phyloP scores from a whole-genome alignment of 2,113 vertebrate genomes.

The Osmerus eperlanus region DNA sequence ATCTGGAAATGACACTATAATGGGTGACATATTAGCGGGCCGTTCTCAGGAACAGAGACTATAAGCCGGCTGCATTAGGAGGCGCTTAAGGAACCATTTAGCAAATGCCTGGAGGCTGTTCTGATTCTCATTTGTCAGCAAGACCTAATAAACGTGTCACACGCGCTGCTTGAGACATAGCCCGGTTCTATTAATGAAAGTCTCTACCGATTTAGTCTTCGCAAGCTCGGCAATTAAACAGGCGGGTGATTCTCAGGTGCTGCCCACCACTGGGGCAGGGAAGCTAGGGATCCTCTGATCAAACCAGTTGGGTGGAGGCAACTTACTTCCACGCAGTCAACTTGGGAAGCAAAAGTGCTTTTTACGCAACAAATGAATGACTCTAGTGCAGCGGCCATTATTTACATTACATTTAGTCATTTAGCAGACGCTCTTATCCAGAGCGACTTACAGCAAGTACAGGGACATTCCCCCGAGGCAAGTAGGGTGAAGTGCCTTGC shows the following conservation, averaged over 20 bases:
- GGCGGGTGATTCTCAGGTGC: constrained; percentile 48
- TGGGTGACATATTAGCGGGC: not conserved
- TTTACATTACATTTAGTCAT: too few species aligned
- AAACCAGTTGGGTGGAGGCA: constrained; percentile 22
- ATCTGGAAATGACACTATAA: not conserved
- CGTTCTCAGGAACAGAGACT: not conserved
- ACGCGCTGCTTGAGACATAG: constrained; percentile 33
- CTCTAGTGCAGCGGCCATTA: constrained; percentile 39
- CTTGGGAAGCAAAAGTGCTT: constrained; percentile 28
- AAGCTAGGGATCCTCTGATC: constrained; percentile 10
- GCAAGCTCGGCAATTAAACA: constrained; percentile 58
- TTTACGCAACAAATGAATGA: constrained; percentile 47
- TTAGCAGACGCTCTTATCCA: too few species aligned
- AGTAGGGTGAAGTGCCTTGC: too few species aligned
- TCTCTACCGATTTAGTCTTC: constrained; percentile 52
- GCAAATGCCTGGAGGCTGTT: constrained; percentile 37
- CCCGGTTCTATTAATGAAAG: constrained; percentile 55
- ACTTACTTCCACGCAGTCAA: constrained; percentile 31
- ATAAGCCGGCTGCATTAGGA: constrained; percentile 18
- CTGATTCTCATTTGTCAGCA: constrained; percentile 49
- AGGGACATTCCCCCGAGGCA: too few species aligned
- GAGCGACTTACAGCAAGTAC: too few species aligned
- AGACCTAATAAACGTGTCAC: constrained; percentile 59
- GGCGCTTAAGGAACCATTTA: constrained; percentile 37
- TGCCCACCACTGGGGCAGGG: constrained; percentile 23